Conservation (phyloP, 2,113 vertebrate genomes). For the Typhlomys cinereus region DNA sequence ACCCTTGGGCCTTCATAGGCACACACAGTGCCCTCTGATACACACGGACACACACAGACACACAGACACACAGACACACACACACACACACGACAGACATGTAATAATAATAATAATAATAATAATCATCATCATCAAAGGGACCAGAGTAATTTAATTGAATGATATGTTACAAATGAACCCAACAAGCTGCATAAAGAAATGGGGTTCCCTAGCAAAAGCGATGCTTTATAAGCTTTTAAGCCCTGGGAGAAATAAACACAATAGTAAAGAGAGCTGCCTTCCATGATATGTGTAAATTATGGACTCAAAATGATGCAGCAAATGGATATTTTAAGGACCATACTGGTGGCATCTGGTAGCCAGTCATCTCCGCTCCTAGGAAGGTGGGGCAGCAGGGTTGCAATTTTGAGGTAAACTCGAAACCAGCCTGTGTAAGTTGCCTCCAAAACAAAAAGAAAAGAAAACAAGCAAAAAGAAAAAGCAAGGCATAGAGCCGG, state of each 20-base stretch:
- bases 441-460: neutral
- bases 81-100: too few species aligned
- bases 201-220: constrained; percentile 1
- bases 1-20: too few species aligned
- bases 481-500: too few species aligned
- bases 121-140: too few species aligned
- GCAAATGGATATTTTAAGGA: neutral
- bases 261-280: constrained; percentile 1
- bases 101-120: too few species aligned
- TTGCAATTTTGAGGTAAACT: neutral
- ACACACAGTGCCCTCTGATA: too few species aligned
- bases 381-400: neutral
- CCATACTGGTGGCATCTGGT: neutral
- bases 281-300: neutral
- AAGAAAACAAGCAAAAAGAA: neutral
- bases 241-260: neutral
- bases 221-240: neutral
- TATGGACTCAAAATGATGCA: neutral
- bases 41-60: too few species aligned
- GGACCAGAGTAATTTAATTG: neutral
- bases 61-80: too few species aligned
- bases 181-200: neutral
- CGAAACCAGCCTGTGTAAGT: neutral
- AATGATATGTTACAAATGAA: neutral
- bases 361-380: neutral